Evolutionary conservation across 2,888 invertebrate genomes (phyloP), one percentile per base, ranked within the genome.

Genomic region (Eristalis tenax): DNA sequence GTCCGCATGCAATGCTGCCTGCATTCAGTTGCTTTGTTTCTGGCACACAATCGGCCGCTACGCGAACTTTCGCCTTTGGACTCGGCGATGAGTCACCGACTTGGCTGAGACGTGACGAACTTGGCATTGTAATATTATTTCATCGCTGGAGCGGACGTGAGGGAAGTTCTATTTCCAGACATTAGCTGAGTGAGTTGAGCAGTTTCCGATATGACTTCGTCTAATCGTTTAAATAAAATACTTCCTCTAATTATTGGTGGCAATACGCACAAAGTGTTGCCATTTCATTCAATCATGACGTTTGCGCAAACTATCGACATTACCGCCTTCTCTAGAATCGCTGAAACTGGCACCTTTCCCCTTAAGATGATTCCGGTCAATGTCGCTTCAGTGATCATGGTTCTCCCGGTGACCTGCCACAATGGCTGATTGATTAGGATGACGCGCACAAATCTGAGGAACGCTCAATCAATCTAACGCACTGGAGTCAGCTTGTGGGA

Each of bases 71-170:
- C 28, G 57, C 59, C 35, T 50, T 22, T 50, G 50, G 56, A 57
- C 64, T 28, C 26, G 73, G 43, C 26, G 59, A 74, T 81, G 80
- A 69, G 4, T 78, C 77, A 78, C 64, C 26, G 50, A 64, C 70
- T 70, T 70, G 64, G 35, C 61, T 68, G 50, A 69, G 63, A 61
- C 77, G 69, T 50, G 57, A 79, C 40, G 40, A 71, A 40, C 71
- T 23, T 65, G 32, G 57, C 28, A 59, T 43, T 32, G 65, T 23
- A 15, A 63, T 77, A 26, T 70, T 70, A 70, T 18, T 50, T 8
- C 50, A 50, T 18, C 18, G 5, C 50, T 18, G 6, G 1, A 1
- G 50, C 50, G n/a, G n/a, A 50, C 50, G 8, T 50, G 50, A 50
- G n/a, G 50, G 50, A 50, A 50, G n/a, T 50, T 50, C n/a, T 50